Evolutionary conservation across 2,888 invertebrate species (phyloP), one percentile per base, ranked within the genome.

Genomic region (Hemithea aestivaria): DNA sequence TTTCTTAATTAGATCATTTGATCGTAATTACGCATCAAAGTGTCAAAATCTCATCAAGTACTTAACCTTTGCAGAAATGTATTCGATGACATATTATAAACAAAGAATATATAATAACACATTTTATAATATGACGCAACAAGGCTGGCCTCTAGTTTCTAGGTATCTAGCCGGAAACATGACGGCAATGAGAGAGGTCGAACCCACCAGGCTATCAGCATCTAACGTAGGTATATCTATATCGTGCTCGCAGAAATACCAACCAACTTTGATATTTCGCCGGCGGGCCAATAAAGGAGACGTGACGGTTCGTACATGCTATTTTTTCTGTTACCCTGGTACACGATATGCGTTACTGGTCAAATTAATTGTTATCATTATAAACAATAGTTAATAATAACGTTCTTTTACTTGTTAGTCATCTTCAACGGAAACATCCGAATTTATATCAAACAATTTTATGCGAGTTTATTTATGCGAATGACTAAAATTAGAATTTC

Each of bases 181-280:
- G 55, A 73, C 73, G 78, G 78, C 78, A 75, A 76, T 76, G 75
- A 73, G 70, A 56, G 63, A 64, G 76, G 73, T 76, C 72, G 62
- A 69, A 76, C 68, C 62, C 69, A 66, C 66, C 56, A 62, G 60
- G 60, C 72, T 78, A 79, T 79, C 76, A 72, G 61, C 71, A 77
- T 76, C 77, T 73, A 56, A 66, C 65, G 66, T 68, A 63, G 64
- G 65, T 62, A 58, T 64, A 56, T 62, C 60, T 62, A 58, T 64
- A 56, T 62, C 60, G 66, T 73, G 68, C 73, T 74, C 73, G 65
- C 70, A 73, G 69, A 57, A 57, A 56, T 74, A 67, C 66, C 69
- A 69, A 64, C 62, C 56, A 65, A 73, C 76, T 63, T 77, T 77
- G 76, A 76, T 77, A 77, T 72, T 73, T 65, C 51, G 67, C 76